These are phyloP conservation scores for Neoaliturus tenellus DNA, from an alignment of 2,888 invertebrate species.

Conservation along the genomic window DNA sequence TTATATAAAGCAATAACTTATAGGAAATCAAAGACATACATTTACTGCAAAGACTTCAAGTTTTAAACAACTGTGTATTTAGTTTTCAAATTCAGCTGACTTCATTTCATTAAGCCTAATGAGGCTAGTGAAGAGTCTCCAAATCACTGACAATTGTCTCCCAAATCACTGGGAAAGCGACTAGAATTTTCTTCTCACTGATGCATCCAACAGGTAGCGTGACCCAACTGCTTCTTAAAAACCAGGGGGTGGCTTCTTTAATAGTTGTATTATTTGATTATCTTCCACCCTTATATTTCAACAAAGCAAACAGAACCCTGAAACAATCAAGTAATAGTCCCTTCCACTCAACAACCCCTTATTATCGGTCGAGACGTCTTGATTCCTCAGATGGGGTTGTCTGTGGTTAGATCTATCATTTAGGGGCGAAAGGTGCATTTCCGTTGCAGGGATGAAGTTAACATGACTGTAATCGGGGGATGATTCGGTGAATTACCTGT, in stretches of 20 bases:
- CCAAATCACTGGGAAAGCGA: too few relatives aligned
- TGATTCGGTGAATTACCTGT: neutral
- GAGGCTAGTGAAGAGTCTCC: too few relatives aligned
- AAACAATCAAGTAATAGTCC: conserved; percentile 22
- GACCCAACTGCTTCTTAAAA: neutral
- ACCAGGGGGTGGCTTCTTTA: neutral
- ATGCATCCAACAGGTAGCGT: neutral
- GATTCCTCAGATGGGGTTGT: conserved; percentile 1
- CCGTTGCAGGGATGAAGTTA: neutral
- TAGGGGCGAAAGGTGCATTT: neutral
- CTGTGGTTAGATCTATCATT: conserved; percentile 14
- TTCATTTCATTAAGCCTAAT: too few relatives aligned
- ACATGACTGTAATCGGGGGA: neutral
- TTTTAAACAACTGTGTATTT: too few relatives aligned
- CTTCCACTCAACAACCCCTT: conserved; percentile 24
- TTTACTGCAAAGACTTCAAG: too few relatives aligned
- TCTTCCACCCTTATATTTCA: neutral
- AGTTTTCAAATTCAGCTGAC: too few relatives aligned
- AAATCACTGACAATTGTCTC: too few relatives aligned
- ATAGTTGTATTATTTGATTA: neutral
- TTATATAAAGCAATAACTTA: too few relatives aligned
- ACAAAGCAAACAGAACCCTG: neutral
- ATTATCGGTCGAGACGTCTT: conserved; percentile 16
- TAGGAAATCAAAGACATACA: too few relatives aligned
- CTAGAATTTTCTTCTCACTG: too few relatives aligned